Evolutionary conservation across 2,797 vertebrate species (phyloP), one percentile per base, ranked within the genome.

Genomic region (Sandelia bainsii): DNA sequence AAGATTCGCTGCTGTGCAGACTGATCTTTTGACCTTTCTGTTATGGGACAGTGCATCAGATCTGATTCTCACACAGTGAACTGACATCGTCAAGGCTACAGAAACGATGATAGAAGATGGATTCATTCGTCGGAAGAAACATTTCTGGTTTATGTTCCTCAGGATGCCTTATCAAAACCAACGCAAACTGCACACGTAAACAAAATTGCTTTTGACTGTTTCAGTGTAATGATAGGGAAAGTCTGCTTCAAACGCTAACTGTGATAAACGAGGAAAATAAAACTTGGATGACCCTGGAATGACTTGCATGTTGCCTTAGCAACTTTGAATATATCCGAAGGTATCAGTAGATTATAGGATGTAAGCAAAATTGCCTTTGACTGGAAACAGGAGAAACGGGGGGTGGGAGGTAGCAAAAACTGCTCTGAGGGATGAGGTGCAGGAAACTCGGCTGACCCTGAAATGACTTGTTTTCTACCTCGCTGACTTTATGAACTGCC

Each of bases 391-490:
- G n/a, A 0, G 19, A 72, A 27, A 46, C 40, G 22, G 49, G 17
- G 5, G 40, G 46, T 6, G 20, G 13, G n/a, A 17, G 5, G 46
- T 49, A 60, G 50, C 46, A 65, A 29, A 23, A 40, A 71, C 13
- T 4, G 46, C 75, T 76, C 4, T 7, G 2, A 62, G 64, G 60
- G 45, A 60, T 75, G 54, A 48, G 44, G 44, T 14, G 25, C 22
- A 49, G 50, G 23, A 57, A 78, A 78, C 56, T 57, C 1, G 23
- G 44, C 72, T 73, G 77, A 83, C 85, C 83, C 62, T 63, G 69
- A 79, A 76, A 82, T 59, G 53, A 68, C 79, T 77, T 22, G n/a
- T 17, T 61, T 69, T 70, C 59, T 54, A 54, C 56, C 48, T 71
- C 58, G 2, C 37, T 14, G 72, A 62, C 60, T 80, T 64, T 34